Evolutionary conservation across 2,113 vertebrate genomes (phyloP).

Genomic region (Potamarius usumacintae): DNA sequence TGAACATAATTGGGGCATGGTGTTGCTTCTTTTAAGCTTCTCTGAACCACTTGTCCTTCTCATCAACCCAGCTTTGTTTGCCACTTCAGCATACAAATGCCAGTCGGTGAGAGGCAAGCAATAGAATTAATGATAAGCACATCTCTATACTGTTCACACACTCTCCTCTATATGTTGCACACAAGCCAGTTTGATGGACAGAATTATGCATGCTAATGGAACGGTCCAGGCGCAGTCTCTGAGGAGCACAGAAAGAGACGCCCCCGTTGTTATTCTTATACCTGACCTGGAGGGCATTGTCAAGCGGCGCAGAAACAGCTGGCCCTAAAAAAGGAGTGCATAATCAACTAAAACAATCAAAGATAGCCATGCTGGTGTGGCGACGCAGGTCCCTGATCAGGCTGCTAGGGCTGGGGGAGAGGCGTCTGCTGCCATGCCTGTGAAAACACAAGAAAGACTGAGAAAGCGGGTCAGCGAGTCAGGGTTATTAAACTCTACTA

Average conservation of each 20-base stretch:
- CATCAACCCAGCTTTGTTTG: slow-evolving; percentile 35
- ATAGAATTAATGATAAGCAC: slow-evolving; percentile 24
- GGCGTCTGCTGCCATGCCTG: slow-evolving; percentile 71
- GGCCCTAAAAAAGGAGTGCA: slow-evolving; percentile 54
- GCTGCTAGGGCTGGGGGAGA: slow-evolving; percentile 65
- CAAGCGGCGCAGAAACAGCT: slow-evolving; percentile 61
- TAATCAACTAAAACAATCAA: slow-evolving; percentile 72
- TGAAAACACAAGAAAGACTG: slow-evolving; percentile 53
- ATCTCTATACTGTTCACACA: slow-evolving; percentile 29
- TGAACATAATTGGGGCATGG: slow-evolving; percentile 26
- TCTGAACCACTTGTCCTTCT: slow-evolving; percentile 36
- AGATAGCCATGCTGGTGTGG: slow-evolving; percentile 62
- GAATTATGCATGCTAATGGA: slow-evolving; percentile 51
- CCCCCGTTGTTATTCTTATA: slow-evolving; percentile 62
- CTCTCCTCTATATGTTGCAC: slow-evolving; percentile 33
- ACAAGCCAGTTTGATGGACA: slow-evolving; percentile 49
- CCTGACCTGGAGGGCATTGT: slow-evolving; percentile 65
- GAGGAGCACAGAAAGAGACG: slow-evolving; percentile 59
- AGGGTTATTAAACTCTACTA: slow-evolving; percentile 69
- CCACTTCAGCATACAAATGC: slow-evolving; percentile 40
- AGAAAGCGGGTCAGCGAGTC: slow-evolving; percentile 74
- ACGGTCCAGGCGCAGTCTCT: slow-evolving; percentile 45
- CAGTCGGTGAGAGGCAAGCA: slow-evolving; percentile 27
- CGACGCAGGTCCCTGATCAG: slow-evolving; percentile 67
- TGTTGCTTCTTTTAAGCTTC: slow-evolving; percentile 23